Conservation (phyloP, 2,797 vertebrate species). For the Rhyacichthys aspro region DNA sequence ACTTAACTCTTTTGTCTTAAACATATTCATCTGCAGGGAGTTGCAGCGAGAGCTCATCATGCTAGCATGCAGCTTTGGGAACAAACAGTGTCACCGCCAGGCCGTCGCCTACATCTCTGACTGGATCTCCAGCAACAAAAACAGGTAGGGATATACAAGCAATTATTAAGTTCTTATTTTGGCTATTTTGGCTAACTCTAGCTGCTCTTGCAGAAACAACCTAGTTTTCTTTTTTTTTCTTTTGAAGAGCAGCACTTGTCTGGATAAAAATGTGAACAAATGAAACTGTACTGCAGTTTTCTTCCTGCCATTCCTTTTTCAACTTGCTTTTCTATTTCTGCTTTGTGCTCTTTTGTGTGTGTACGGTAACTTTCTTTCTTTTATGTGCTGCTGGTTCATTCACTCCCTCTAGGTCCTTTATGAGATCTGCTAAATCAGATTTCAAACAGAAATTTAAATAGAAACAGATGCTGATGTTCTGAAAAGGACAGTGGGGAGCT, state of each 20-base stretch:
- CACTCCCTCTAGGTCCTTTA: slow-evolving; percentile 37
- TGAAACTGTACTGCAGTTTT: neutral
- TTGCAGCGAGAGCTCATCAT: slow-evolving; percentile 94
- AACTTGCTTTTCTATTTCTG: neutral
- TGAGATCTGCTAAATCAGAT: slow-evolving; percentile 58
- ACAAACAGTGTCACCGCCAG: slow-evolving; percentile 96
- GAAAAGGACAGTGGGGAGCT: slow-evolving; percentile 40
- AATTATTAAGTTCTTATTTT: neutral
- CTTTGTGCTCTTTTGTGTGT: neutral
- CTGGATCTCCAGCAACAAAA: slow-evolving; percentile 98
- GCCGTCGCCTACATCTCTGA: slow-evolving; percentile 94
- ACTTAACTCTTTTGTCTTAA: slow-evolving; percentile 2
- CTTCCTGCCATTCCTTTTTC: neutral
- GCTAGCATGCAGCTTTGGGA: slow-evolving; percentile 95
- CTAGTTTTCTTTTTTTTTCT: neutral
- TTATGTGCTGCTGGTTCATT: slow-evolving; percentile 14
- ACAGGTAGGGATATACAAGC: slow-evolving; percentile 79
- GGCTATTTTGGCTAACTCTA: neutral
- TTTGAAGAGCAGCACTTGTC: neutral
- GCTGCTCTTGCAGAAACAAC: too few relatives aligned
- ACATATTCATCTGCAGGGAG: slow-evolving; percentile 78
- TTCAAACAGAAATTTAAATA: slow-evolving; percentile 61
- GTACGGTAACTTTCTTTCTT: slow-evolving; percentile 11
- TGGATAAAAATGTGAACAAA: neutral
- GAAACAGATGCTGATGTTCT: slow-evolving; percentile 53